Evolutionary conservation across 2,888 invertebrate genomes (phyloP), one percentile per base, ranked within the genome.

Genomic region (Palloptera scutellata): DNA sequence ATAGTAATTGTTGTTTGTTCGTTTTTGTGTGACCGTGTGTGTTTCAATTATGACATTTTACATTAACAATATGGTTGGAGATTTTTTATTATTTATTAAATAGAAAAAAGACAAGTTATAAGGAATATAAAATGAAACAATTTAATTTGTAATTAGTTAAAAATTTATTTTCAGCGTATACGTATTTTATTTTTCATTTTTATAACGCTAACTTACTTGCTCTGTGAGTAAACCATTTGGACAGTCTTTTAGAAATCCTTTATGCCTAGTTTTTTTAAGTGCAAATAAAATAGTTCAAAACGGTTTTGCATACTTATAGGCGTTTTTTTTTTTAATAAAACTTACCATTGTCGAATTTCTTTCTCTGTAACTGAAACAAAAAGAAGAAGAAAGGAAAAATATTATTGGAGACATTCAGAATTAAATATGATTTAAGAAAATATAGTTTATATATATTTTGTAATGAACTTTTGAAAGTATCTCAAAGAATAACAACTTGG

Each of bases 231-330:
- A 90, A 75, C 97, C 96, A 86, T 96, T 95, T 66, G 97, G 97
- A 86, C 97, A 97, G 87, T 97, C 97, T 88, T 97, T 95, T 75
- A 96, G 89, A 84, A 97, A 97, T 83, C 96, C 97, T 90, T 97
- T 97, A 88, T 96, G 95, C 96, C 95, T 95, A 87, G 48, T 52
- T 67, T 69, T 61, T 64, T 67, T 52, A 45, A 67, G 57, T 43
- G 11, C 19, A 54, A 59, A 64, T 61, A 57, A 48, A 62, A 41
- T 62, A 15, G n/a, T 55, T 43, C 6, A 43, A 48, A 30, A 54
- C 11, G 11, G 30, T 60, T 42, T n/a, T 17, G 12, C 11, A n/a
- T 57, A 60, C 0, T 51, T 54, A 51, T 58, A 20, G 17, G 19
- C n/a, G 15, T 19, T 1, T 3, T 17, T 45, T 19, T 1, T 3